Conservation (phyloP, 1,140 invertebrate species). For the Diabrotica virgifera region DNA sequence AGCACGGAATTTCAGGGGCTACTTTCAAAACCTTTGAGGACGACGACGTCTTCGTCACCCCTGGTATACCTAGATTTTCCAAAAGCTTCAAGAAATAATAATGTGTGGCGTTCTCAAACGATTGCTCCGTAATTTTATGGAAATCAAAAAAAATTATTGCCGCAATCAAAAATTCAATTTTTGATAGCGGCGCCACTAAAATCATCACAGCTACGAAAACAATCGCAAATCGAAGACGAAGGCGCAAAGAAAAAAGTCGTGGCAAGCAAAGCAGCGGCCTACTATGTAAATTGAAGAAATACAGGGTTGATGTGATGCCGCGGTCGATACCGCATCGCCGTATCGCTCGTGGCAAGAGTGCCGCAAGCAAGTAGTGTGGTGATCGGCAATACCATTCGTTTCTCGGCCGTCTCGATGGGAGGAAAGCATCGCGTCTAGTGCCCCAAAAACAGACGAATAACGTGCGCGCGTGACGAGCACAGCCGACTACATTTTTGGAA, state of each 20-base stretch:
- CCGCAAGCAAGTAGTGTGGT: slow-evolving; percentile 18
- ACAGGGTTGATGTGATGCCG: slow-evolving; percentile 16
- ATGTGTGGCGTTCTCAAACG: too few relatives aligned
- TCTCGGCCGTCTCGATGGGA: slow-evolving; percentile 7
- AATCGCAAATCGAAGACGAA: background rate
- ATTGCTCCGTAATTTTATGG: too few relatives aligned
- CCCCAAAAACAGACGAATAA: slow-evolving; percentile 9
- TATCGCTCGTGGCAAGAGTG: slow-evolving; percentile 12
- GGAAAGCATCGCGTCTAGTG: background rate
- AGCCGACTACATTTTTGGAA: background rate
- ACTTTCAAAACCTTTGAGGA: too few relatives aligned
- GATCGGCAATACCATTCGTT: slow-evolving; percentile 11
- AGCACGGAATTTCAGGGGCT: too few relatives aligned
- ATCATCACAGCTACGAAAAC: slow-evolving; percentile 8
- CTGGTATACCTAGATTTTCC: too few relatives aligned
- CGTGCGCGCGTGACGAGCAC: slow-evolving; percentile 1
- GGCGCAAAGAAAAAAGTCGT: slow-evolving; percentile 6
- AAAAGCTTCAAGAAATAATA: too few relatives aligned
- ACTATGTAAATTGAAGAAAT: slow-evolving; percentile 16
- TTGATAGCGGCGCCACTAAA: slow-evolving; percentile 10
- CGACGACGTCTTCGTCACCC: too few relatives aligned
- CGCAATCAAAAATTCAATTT: too few relatives aligned
- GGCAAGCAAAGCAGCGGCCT: slow-evolving; percentile 11
- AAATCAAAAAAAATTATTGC: too few relatives aligned
- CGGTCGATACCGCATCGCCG: slow-evolving; percentile 14